Evolutionary conservation across 2,797 vertebrate species (phyloP).

Genomic region (Tarsius wallacei): DNA sequence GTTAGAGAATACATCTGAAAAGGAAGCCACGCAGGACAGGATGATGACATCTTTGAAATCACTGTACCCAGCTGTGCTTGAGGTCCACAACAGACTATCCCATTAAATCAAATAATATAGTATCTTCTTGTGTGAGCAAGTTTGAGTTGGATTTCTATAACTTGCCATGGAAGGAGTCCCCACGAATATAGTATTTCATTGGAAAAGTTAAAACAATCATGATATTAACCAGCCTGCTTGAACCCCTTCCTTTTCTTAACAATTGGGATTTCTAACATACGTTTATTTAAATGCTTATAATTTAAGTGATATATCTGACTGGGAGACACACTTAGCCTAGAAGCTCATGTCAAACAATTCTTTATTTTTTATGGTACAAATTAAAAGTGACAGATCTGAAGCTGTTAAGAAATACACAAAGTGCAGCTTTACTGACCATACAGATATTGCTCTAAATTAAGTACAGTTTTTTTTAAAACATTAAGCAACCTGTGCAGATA

Average conservation of each 20-base stretch:
- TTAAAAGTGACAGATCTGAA: conserved; percentile 99
- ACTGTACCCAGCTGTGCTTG: not conserved
- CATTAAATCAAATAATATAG: not conserved
- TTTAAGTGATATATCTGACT: conserved; percentile 87
- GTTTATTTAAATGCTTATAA: conserved; percentile 78
- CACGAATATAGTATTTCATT: not conserved
- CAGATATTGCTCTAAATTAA: conserved; percentile 99
- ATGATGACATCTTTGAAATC: not conserved
- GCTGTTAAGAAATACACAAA: conserved; percentile 99
- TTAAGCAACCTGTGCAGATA: conserved; percentile 98
- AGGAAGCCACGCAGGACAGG: not conserved
- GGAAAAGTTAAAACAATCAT: conserved; percentile 29
- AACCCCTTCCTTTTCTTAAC: conserved; percentile 30
- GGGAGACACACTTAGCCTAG: conserved; percentile 86
- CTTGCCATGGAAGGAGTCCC: not conserved
- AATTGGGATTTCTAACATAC: conserved; percentile 48
- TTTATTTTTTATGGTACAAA: conserved; percentile 99
- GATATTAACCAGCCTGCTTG: not conserved
- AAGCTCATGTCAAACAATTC: conserved; percentile 97
- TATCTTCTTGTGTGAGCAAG: not conserved
- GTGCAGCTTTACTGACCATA: conserved; percentile 99
- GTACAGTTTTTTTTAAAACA: conserved; percentile 95
- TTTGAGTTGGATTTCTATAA: conserved; percentile 46
- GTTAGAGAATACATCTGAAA: not conserved
- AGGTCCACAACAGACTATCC: not conserved